Conservation (phyloP, 2,797 vertebrate species). For the Clarias laeviceps region DNA sequence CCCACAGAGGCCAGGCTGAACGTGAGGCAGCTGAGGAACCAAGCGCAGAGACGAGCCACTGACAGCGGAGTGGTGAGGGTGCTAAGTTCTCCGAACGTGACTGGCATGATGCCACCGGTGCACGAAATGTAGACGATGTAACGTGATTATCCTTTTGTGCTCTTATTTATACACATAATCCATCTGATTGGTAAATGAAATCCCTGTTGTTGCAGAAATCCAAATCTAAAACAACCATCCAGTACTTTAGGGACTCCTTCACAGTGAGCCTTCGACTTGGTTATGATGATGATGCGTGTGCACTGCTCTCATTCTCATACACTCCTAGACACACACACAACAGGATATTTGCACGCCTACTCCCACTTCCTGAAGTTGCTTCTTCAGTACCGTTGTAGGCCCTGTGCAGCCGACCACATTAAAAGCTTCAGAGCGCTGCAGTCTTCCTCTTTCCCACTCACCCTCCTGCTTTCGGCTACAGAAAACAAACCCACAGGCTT, state of each 20-base stretch:
- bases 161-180: not conserved
- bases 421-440: slow-evolving; percentile 63
- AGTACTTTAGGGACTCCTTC: not conserved
- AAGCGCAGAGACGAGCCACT: slow-evolving; percentile 66
- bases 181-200: not conserved
- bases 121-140: not conserved
- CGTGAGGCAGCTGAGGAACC: slow-evolving; percentile 67
- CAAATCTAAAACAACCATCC: slow-evolving; percentile 4
- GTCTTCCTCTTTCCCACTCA: slow-evolving; percentile 56
- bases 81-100: slow-evolving; percentile 72
- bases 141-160: slow-evolving; percentile 6
- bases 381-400: slow-evolving; percentile 60
- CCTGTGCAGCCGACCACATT: slow-evolving; percentile 68
- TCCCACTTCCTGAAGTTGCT: slow-evolving; percentile 72
- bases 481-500: slow-evolving; percentile 31
- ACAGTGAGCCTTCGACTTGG: not conserved
- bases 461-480: slow-evolving; percentile 10
- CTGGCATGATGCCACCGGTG: slow-evolving; percentile 67
- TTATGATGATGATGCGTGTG: not conserved
- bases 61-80: slow-evolving; percentile 74
- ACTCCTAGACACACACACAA: slow-evolving; percentile 22
- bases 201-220: not conserved
- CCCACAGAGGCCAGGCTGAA: slow-evolving; percentile 70
- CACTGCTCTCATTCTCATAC: slow-evolving; percentile 7
- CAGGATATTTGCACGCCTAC: slow-evolving; percentile 52